Base-by-base conservation (phyloP, 2,797 vertebrate species). In the Falco berigora region DNA sequence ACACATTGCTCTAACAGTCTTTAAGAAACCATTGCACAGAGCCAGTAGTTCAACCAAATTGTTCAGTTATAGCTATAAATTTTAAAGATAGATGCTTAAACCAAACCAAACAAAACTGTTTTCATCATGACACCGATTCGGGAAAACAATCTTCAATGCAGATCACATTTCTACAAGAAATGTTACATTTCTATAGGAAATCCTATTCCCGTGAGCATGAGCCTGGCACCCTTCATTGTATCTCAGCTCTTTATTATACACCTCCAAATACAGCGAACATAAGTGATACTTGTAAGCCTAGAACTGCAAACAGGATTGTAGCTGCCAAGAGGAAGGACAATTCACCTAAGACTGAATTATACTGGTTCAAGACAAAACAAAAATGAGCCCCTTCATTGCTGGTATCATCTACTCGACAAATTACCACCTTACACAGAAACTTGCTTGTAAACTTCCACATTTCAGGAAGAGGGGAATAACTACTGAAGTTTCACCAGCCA, bases 211-310 rank as follows among this genome's bases (percentile, higher is more conserved):
- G 14, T 8, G 6, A 75, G 30, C 4, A 4, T 2, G 19, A 71
- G 40, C 40, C 61, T 49, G 23, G 25, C 3, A 1, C 5, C 46
- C 36, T 34, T 52, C 28, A 5, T 2, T 52, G 16, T 4, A 12
- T 47, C 71, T 42, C 74, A 76, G 4, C 14, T 24, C 40, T 38
- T 58, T 10, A 28, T 38, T 38, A 4, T 1, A 10, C 20, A 38
- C 4, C 58, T 68, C 34, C 56, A 84, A 58, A 53, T 5, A 73
- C 0, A 58, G 66, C 0, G 0, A 52, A 19, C 20, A 4, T 12
- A 17, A 83, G 44, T 2, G 36, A 22, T 4, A 9, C 11, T 6
- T n/a, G 42, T 24, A 73, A 53, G 25, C 22, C 72, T 87, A 27
- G 22, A 61, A 38, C 36, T 13, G 6, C 40, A 36, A 42, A 56